A percentile compares a stretch with the other conserved stretches of the same genome.
phyloP scores from a whole-genome alignment of 2,888 invertebrate species.

The Drosophila eohydei region DNA sequence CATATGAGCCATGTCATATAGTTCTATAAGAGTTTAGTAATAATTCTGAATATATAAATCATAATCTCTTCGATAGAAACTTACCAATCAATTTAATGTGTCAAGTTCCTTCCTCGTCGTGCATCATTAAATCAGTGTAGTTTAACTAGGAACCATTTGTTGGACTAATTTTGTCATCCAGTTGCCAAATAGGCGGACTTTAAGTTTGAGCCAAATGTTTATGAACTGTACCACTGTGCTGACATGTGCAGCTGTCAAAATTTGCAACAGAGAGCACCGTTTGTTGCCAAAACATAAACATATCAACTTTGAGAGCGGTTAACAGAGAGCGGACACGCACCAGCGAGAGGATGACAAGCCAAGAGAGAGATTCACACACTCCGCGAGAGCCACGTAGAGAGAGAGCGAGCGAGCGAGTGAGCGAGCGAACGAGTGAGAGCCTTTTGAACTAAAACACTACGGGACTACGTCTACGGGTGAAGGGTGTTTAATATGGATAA shows the following conservation, averaged over 20 bases:
- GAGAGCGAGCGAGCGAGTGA: slow-evolving; percentile 30
- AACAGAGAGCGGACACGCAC: slow-evolving; percentile 41
- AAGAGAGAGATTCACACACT: slow-evolving; percentile 31
- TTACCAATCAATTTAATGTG: slow-evolving; percentile 63
- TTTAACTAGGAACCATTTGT: slow-evolving; percentile 73
- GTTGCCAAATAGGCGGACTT: slow-evolving; percentile 12
- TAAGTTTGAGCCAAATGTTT: slow-evolving; percentile 34
- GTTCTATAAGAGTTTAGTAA: background rate
- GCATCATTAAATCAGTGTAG: slow-evolving; percentile 55
- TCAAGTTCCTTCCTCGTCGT: slow-evolving; percentile 30
- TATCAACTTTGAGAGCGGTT: slow-evolving; percentile 61
- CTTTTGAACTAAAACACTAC: slow-evolving; percentile 64
- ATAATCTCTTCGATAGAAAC: background rate
- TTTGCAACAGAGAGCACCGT: slow-evolving; percentile 67
- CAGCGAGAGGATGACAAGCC: slow-evolving; percentile 32
- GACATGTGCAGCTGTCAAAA: slow-evolving; percentile 74
- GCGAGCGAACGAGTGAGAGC: slow-evolving; percentile 45
- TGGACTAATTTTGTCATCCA: slow-evolving; percentile 37
- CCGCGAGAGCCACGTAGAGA: slow-evolving; percentile 31
- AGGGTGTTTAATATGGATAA: slow-evolving; percentile 27
- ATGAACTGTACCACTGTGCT: slow-evolving; percentile 67
- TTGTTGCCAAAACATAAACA: slow-evolving; percentile 78
- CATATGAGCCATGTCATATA: background rate
- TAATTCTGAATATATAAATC: background rate
- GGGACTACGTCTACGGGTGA: slow-evolving; percentile 27